Evolutionary conservation across 2,888 invertebrate species (phyloP).

Genomic region (Tuberolachnus salignus): DNA sequence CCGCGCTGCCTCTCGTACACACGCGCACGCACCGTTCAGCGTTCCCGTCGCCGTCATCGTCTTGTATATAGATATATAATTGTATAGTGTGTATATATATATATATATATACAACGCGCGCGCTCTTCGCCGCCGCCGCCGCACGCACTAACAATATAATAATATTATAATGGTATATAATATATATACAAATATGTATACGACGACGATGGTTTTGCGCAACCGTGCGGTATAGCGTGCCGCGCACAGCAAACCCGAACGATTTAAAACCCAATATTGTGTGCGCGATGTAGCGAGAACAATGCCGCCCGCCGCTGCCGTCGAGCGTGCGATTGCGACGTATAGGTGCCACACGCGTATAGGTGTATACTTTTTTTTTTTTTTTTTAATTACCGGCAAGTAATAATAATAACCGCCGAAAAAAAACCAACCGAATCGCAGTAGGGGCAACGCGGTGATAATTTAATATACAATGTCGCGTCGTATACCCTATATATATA

Average conservation of each 20-base stretch:
- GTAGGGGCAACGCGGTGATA: background rate
- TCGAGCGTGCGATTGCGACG: constrained; percentile 31
- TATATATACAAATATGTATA: too few relatives aligned
- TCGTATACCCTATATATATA: too few relatives aligned
- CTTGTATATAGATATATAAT: background rate
- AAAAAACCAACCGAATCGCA: background rate
- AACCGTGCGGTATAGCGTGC: background rate
- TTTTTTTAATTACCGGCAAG: background rate
- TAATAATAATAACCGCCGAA: background rate
- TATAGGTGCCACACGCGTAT: background rate
- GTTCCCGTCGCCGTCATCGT: background rate
- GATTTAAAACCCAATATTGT: constrained; percentile 29
- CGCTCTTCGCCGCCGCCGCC: background rate
- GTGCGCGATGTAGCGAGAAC: background rate
- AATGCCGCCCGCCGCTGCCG: background rate
- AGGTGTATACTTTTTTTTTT: background rate
- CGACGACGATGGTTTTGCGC: constrained; percentile 16
- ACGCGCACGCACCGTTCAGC: background rate
- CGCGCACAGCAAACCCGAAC: constrained; percentile 16
- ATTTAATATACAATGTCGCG: background rate
- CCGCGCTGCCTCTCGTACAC: background rate
- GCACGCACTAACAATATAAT: background rate
- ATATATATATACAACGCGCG: background rate
- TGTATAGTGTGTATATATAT: background rate
- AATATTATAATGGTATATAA: too few relatives aligned